Evolutionary conservation across 30 jellyfish, hydroid and myxozoan species (phyloP), one percentile per base, ranked within the genome.

Genomic region (Rhopilema esculentum): DNA sequence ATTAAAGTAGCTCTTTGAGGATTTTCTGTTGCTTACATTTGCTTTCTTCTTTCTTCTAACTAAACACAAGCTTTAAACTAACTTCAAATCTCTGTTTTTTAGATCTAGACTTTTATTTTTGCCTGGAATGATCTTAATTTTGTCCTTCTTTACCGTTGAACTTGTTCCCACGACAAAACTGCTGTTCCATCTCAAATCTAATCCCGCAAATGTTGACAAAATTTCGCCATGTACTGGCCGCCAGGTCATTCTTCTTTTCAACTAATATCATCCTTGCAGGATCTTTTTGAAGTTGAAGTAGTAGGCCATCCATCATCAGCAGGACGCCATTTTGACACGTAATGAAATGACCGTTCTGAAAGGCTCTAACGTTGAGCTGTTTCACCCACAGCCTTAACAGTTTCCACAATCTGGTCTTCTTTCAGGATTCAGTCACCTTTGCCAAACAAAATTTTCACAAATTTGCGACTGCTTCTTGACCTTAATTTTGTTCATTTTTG

Each of bases 261-360:
- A 52, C 69, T 78, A 29, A 78, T 78, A 78, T 57, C 23, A 24
- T 27, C 88, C 50, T 57, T 32, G 88, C 52, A 23, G 22, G 67
- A 49, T 61, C 69, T 78, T 33, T 64, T 78, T 49, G 26, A 78
- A 48, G 69, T 24, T 73, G 69, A 33, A 23, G 77, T 66, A 19
- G 77, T 19, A 78, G 72, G 71, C 78, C 79, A 78, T 78, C 29
- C 88, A 78, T 78, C 88, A 78, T 20, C 88, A 78, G 88, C 65
- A 78, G 88, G 88, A 61, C 76, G 88, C 32, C 88, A 29, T 20
- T 7, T 24, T 63, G 49, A 78, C 88, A 78, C 88, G 33, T 53
- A 16, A 28, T 78, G 88, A 78, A 78, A 20, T 30, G 32, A 62
- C 65, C 88, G 23, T 48, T 32, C 24, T 73, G 69, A 73, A 73